Evolutionary conservation across 1,140 invertebrate species (phyloP).

Genomic region (Chlorops oryzae): DNA sequence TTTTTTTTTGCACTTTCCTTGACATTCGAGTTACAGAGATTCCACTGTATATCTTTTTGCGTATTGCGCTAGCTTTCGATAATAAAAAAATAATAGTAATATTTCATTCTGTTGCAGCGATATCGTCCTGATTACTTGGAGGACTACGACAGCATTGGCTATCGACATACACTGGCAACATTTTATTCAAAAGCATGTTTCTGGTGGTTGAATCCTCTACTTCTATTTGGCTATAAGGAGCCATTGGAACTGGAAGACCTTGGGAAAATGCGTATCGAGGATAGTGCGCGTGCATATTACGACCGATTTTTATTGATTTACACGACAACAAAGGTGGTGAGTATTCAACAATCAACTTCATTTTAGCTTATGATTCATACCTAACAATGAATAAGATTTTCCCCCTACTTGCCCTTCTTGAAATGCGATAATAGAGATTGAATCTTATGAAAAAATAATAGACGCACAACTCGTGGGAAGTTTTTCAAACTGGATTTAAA

Average conservation of each 20-base stretch:
- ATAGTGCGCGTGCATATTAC: slow-evolving; percentile 48
- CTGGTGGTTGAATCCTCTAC: slow-evolving; percentile 66
- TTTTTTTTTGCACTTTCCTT: no score
- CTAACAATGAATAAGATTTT: not conserved
- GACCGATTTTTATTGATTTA: slow-evolving; percentile 45
- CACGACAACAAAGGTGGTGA: slow-evolving; percentile 34
- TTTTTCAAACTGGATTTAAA: no score
- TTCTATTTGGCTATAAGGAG: slow-evolving; percentile 60
- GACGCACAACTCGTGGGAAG: not conserved
- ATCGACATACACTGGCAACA: slow-evolving; percentile 56
- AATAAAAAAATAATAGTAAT: not conserved
- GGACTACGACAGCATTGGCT: slow-evolving; percentile 42
- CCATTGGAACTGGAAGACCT: slow-evolving; percentile 65
- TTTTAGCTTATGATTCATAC: not conserved
- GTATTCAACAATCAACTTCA: slow-evolving; percentile 10
- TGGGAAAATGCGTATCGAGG: slow-evolving; percentile 61
- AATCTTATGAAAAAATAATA: slow-evolving; percentile 2
- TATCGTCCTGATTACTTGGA: slow-evolving; percentile 37
- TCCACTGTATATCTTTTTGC: no score
- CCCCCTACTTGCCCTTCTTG: not conserved
- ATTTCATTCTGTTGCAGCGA: slow-evolving; percentile 20
- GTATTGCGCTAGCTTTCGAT: not conserved
- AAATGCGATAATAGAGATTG: no score
- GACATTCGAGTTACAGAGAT: no score
- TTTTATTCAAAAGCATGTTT: slow-evolving; percentile 69